Evolutionary conservation across 2,888 invertebrate genomes (phyloP), one percentile per base, ranked within the genome.

Genomic region (Anthrax anthrax): DNA sequence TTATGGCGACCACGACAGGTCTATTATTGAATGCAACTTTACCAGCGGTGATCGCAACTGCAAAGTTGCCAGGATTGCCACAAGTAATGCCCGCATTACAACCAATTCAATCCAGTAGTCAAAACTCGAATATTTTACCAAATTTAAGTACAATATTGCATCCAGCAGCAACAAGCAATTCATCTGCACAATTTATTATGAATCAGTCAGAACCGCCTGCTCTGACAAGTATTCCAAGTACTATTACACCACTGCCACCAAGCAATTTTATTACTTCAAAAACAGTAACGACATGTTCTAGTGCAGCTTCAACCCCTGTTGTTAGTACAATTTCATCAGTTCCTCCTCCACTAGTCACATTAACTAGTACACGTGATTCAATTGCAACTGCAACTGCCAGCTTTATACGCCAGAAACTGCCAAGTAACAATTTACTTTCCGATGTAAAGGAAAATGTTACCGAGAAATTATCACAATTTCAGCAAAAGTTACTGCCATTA

Each of bases 1-100:
- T 67, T 45, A 68, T 68, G 66, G 62, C 67, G 40, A 67, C 67
- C 23, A 62, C 67, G 2, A 60, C 65, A 3, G 67, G 66, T 0
- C 44, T 66, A 18, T 51, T 67, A 48, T 50, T 67, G 8, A 67
- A 65, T 47, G 63, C 67, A 1, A 59, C 65, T n/a, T 47, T 67
- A 44, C 67, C 67, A 14, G 60, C 67, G 4, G 64, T 67, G 60
- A 45, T 66, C 46, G 61, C 63, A n/a, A 58, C 63, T n/a, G 60
- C 36, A 36, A 36, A n/a, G 13, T 8, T 16, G 1, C 16, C 36
- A 36, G 36, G 36, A 46, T 14, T 36, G 4, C 47, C 52, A 10
- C 54, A 52, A 52, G 50, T 55, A 44, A 51, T 65, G 53, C 67
- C 66, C 2, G 65, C 67, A 4, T 51, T 67, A 43, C 67, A 67